phyloP scores from a whole-genome alignment of 2,113 vertebrate species.

The Cyanoramphus novaezelandiae region DNA sequence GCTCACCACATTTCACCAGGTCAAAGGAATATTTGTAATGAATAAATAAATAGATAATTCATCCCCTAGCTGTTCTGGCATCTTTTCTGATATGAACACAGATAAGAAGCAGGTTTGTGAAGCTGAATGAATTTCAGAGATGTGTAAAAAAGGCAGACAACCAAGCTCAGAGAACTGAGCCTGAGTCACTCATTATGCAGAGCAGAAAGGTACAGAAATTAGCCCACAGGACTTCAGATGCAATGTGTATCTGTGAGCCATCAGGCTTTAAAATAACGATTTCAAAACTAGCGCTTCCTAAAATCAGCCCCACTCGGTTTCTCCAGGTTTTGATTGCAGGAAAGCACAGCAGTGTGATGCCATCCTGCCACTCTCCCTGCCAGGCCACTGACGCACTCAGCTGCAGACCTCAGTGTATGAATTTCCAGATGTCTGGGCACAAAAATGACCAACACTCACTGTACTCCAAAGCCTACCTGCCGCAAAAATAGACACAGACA shows the following conservation, averaged over 20 bases:
- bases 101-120: background rate
- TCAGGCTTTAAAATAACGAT: background rate
- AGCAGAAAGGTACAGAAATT: conserved; percentile 8
- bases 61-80: background rate
- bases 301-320: background rate
- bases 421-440: background rate
- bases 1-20: background rate
- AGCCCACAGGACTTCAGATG: background rate
- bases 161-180: background rate
- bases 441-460: background rate
- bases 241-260: background rate
- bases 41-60: conserved; percentile 58
- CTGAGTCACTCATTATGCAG: background rate
- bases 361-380: background rate
- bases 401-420: background rate
- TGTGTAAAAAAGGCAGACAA: background rate
- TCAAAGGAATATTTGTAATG: conserved; percentile 21
- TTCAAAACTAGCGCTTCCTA: background rate
- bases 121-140: background rate
- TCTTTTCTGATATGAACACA: background rate
- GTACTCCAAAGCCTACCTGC: background rate
- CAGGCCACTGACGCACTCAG: background rate
- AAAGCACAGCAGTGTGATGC: rapidly evolving
- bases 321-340: background rate
- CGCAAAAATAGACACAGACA: background rate